Conservation (phyloP, 2,888 invertebrate species). For the Zygaena filipendulae region DNA sequence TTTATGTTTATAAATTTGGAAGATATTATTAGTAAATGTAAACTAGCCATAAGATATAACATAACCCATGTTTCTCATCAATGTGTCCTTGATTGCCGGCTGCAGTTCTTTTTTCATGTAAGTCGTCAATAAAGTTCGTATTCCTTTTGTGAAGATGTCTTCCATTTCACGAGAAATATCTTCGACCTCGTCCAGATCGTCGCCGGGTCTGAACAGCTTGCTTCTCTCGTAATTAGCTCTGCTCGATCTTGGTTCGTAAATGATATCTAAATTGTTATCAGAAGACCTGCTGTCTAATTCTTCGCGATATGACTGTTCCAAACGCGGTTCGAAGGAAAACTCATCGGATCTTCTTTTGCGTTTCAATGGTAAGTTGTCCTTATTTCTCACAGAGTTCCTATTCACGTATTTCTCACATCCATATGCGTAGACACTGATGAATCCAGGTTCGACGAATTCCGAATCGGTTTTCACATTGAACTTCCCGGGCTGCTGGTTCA, state of each 20-base stretch:
- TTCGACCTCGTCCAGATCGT: slow-evolving; percentile 69
- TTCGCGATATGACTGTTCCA: slow-evolving; percentile 27
- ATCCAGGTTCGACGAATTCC: slow-evolving; percentile 85
- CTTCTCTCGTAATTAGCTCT: slow-evolving; percentile 55
- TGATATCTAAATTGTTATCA: slow-evolving; percentile 39
- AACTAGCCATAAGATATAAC: slow-evolving; percentile 83
- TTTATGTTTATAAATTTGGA: too few relatives aligned
- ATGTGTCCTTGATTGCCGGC: slow-evolving; percentile 85
- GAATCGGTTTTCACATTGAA: slow-evolving; percentile 83
- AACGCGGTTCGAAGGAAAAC: slow-evolving; percentile 44
- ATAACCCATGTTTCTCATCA: slow-evolving; percentile 90
- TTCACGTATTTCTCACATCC: slow-evolving; percentile 75
- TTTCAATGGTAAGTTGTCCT: slow-evolving; percentile 41
- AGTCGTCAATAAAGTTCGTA: slow-evolving; percentile 80
- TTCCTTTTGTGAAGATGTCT: slow-evolving; percentile 85
- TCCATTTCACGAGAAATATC: slow-evolving; percentile 85
- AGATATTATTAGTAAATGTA: too few relatives aligned
- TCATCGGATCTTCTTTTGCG: slow-evolving; percentile 46
- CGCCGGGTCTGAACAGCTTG: slow-evolving; percentile 58
- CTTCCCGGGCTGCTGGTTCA: slow-evolving; percentile 74
- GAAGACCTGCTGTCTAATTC: slow-evolving; percentile 30
- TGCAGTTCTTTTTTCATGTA: slow-evolving; percentile 88
- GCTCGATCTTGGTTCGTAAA: slow-evolving; percentile 41
- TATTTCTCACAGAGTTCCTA: slow-evolving; percentile 46
- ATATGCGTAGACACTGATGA: slow-evolving; percentile 87